Conservation (phyloP, 1,140 invertebrate species). For the Mercenaria mercenaria region DNA sequence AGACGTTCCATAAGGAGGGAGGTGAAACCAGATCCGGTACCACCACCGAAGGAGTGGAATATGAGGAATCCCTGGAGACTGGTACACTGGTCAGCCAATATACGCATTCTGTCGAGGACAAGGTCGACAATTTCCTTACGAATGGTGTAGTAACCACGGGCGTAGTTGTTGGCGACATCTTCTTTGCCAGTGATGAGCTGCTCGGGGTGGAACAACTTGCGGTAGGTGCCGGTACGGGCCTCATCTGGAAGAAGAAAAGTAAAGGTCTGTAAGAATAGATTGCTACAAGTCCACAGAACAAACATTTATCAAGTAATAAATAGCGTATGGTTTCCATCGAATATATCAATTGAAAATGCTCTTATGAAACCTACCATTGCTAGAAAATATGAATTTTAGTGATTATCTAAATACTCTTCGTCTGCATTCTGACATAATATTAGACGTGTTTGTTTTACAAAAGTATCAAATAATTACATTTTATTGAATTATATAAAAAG, state of each 20-base stretch:
- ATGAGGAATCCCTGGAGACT: slow-evolving; percentile 86
- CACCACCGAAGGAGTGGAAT: slow-evolving; percentile 88
- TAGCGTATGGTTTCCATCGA: no score
- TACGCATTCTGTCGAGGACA: slow-evolving; percentile 83
- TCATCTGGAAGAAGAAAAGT: slow-evolving; percentile 64
- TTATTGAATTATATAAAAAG: no score
- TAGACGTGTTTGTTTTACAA: no score
- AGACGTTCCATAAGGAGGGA: slow-evolving; percentile 95
- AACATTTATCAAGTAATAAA: no score
- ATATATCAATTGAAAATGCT: no score
- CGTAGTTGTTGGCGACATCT: slow-evolving; percentile 88
- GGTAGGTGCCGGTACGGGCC: slow-evolving; percentile 83
- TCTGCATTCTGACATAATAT: no score
- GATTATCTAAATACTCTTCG: no score
- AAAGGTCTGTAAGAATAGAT: no score
- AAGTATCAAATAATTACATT: no score
- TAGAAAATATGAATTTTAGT: no score
- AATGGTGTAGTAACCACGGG: slow-evolving; percentile 84
- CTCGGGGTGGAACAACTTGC: slow-evolving; percentile 67
- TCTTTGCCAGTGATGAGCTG: slow-evolving; percentile 87
- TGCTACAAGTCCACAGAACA: no score
- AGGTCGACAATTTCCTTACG: slow-evolving; percentile 88
- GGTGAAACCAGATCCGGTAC: slow-evolving; percentile 95
- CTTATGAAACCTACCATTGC: no score
- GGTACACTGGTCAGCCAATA: slow-evolving; percentile 74